phyloP scores from a whole-genome alignment of 1,140 invertebrate genomes.

The Saccostrea echinata region DNA sequence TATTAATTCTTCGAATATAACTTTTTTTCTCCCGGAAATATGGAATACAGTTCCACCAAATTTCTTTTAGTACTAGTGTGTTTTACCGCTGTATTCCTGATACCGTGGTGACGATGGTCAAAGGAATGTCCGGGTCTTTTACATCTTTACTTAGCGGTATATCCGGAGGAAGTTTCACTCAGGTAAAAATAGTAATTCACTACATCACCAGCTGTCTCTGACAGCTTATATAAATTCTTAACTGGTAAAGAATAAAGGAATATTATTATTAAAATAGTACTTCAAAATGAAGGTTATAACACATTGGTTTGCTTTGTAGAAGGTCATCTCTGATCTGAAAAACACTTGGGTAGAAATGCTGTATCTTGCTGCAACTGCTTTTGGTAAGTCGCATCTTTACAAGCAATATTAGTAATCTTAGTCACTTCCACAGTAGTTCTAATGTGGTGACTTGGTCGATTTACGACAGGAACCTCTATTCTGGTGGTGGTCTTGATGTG shows the following conservation, averaged over 20 bases:
- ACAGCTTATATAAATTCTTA: too few relatives aligned
- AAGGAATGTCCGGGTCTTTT: constrained; percentile 52
- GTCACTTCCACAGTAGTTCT: neutral
- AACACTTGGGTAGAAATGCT: constrained; percentile 84
- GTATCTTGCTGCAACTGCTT: constrained; percentile 84
- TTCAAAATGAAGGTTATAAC: neutral
- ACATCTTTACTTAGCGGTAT: constrained; percentile 48
- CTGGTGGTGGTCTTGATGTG: constrained; percentile 84
- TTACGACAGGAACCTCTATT: constrained; percentile 82
- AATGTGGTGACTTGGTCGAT: neutral
- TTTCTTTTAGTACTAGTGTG: constrained; percentile 41
- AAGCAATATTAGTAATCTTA: neutral
- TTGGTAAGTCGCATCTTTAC: constrained; percentile 81
- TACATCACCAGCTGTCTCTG: too few relatives aligned
- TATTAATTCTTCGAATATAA: too few relatives aligned
- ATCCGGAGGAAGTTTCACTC: constrained; percentile 46
- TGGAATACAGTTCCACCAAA: neutral
- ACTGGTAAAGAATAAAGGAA: neutral
- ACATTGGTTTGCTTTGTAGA: constrained; percentile 75
- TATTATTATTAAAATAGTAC: neutral
- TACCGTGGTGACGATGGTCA: constrained; percentile 36
- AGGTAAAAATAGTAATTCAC: constrained; percentile 45
- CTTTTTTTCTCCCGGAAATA: too few relatives aligned
- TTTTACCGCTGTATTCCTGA: constrained; percentile 70
- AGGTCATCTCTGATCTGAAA: constrained; percentile 83